phyloP scores from a whole-genome alignment of 2,113 vertebrate genomes.

The Podilymbus podiceps region DNA sequence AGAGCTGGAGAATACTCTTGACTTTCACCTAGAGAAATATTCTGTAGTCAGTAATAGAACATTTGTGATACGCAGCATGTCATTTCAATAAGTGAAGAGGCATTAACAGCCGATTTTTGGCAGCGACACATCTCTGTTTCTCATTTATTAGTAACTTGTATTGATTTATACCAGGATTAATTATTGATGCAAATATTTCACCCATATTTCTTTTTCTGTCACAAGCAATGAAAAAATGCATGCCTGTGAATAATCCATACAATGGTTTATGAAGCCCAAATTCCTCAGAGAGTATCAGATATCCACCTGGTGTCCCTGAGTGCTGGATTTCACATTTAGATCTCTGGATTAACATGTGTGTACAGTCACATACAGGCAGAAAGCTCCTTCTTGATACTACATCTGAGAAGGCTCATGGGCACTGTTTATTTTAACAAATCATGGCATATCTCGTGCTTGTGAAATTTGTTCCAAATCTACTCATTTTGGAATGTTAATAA shows the following conservation, averaged over 20 bases:
- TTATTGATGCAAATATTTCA: conserved; percentile 24
- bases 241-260: conserved; percentile 9
- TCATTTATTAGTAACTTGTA: conserved; percentile 16
- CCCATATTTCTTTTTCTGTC: conserved; percentile 10
- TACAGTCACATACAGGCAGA: not conserved
- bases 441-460: not conserved
- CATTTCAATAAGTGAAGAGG: not conserved
- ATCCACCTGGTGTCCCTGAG: conserved; percentile 28
- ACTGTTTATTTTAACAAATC: conserved; percentile 13
- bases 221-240: not conserved
- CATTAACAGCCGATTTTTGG: conserved; percentile 11
- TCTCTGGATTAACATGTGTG: conserved; percentile 38
- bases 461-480: conserved; percentile 3
- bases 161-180: conserved; percentile 30
- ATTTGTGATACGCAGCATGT: not conserved
- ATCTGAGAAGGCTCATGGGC: not conserved
- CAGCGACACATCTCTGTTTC: not conserved
- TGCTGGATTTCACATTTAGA: conserved; percentile 38
- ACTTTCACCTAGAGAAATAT: not conserved
- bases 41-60: not conserved
- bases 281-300: conserved; percentile 17
- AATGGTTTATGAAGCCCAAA: conserved; percentile 20
- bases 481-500: not conserved
- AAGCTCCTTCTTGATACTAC: not conserved
- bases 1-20: not conserved